Conservation (phyloP, 2,113 vertebrate genomes). For the Ursus arctos region DNA sequence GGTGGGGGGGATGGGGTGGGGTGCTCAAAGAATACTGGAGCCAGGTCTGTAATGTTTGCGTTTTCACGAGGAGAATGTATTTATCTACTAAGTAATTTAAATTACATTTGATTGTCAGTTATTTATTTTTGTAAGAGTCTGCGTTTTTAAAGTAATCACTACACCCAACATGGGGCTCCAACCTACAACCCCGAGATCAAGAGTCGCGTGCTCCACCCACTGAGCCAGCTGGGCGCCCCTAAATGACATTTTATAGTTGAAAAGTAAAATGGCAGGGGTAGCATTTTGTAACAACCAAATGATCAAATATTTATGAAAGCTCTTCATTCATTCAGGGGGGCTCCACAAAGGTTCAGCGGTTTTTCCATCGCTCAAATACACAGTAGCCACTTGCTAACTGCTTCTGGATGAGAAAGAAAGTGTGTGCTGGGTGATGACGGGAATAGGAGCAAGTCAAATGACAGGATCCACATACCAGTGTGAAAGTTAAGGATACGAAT, state of each 20-base stretch:
- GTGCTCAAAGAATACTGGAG: background rate
- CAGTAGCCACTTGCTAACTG: background rate
- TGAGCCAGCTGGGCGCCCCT: background rate
- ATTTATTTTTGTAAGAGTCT: background rate
- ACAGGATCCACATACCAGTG: background rate
- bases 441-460: background rate
- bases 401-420: conserved; percentile 17
- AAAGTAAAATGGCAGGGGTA: conserved; percentile 10
- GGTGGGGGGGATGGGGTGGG: background rate
- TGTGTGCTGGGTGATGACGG: background rate
- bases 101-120: background rate
- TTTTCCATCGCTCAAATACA: background rate
- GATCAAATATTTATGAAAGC: conserved; percentile 10
- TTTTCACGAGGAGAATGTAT: background rate
- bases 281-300: background rate
- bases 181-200: background rate
- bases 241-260: conserved; percentile 18
- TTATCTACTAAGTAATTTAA: conserved; percentile 40
- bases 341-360: background rate
- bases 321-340: conserved; percentile 25
- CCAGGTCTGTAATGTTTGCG: background rate
- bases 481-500: background rate
- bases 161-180: background rate
- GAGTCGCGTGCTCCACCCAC: background rate
- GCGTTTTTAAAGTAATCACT: background rate